Base-by-base conservation (phyloP, 1,140 invertebrate species). In the Chrysomallon squamiferum region DNA sequence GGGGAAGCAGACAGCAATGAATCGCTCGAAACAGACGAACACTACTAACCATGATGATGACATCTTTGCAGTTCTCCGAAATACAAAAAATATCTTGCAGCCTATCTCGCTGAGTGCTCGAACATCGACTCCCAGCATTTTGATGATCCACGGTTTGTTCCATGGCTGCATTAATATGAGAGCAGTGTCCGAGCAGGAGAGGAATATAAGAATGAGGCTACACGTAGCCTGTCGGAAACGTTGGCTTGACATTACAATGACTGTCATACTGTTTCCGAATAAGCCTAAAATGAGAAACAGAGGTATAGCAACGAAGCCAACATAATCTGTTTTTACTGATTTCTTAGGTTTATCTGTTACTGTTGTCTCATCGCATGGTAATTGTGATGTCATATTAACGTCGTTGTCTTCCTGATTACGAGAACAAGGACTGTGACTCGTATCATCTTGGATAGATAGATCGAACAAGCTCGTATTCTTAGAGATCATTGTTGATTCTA, bases 21-120 rank as follows among this genome's bases (percentile, higher is more conserved):
- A 77, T 30, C 77, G 62, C 47, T 78, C 77, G 22, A 75, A 60
- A 49, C 73, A 69, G 25, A 78, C 58, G n/a, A 68, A 62, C 2
- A 77, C 71, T 6, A 79, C 71, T 27, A 77, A 66, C 73, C 77
- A 79, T 0, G 77, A 77, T 18, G 77, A 79, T 18, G 72, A 64
- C 72, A 77, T 76, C 71, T 79, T 79, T 29, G 69, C 59, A 3
- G 72, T 71, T 20, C 68, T 57, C 30, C 65, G 77, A 20, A 72
- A 60, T 20, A 69, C 69, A 33, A 76, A 79, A 41, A 75, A 78
- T 2, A 66, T 41, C 43, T 76, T 72, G 41, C 76, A 78, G 4
- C 63, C 43, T 1, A 60, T 32, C 2, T 45, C 32, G 29, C 68
- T 69, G 11, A 73, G 29, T 2, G 75, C 74, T 7, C 75, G 35